Evolutionary conservation across 2,113 vertebrate species (phyloP).

Genomic region (Myodes glareolus): DNA sequence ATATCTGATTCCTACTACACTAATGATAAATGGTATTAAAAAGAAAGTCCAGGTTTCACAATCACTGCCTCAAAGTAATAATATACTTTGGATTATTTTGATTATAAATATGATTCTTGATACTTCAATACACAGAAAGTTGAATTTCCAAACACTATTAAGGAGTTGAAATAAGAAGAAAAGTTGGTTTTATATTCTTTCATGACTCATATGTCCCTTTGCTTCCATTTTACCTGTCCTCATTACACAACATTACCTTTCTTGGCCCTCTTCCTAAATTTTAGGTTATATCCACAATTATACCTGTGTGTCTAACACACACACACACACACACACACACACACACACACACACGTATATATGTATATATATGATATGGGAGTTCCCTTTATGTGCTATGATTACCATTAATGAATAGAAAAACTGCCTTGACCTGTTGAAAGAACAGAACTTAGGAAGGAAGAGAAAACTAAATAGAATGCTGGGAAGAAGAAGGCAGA

Average conservation of each 20-base stretch:
- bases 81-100: neutral
- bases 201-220: neutral
- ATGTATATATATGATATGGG: neutral
- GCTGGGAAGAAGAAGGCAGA: too few relatives aligned
- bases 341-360: neutral
- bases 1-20: neutral
- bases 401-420: too few relatives aligned
- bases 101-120: neutral
- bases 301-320: neutral
- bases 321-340: neutral
- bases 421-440: too few relatives aligned
- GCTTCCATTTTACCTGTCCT: neutral
- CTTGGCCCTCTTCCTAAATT: neutral
- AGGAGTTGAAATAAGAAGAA: neutral
- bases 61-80: neutral
- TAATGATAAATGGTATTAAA: neutral
- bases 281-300: neutral
- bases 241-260: neutral
- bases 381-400: too few relatives aligned
- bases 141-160: neutral
- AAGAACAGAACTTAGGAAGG: too few relatives aligned
- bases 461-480: too few relatives aligned
- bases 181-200: neutral
- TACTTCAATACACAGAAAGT: neutral
- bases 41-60: neutral